A percentile compares a stretch with the other conserved stretches of the same genome.
Conservation (phyloP, 2,113 vertebrate species). For the Euleptes europaea region DNA sequence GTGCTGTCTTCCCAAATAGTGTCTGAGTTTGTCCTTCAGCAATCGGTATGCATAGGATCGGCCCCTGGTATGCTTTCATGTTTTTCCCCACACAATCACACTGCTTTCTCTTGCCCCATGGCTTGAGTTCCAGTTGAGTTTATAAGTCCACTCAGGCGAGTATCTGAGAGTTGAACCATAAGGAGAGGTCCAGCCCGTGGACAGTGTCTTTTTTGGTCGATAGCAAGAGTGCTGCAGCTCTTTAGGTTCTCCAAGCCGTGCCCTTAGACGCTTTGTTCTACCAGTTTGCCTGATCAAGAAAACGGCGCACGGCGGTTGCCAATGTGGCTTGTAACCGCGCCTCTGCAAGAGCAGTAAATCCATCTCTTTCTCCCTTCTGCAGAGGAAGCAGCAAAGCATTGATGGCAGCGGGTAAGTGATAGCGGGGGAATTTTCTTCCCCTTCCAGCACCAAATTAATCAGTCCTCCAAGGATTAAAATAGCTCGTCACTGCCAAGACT, state of each 20-base stretch:
- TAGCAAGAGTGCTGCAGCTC: neutral
- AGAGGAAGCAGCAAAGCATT: rapidly evolving
- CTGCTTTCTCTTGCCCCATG: neutral
- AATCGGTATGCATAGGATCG: too few relatives aligned
- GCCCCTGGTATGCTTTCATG: neutral
- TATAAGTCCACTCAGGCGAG: neutral
- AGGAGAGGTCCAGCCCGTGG: neutral
- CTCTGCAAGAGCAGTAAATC: neutral
- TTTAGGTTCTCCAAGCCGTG: neutral
- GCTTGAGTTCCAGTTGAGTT: neutral
- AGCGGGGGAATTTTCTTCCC: rapidly evolving
- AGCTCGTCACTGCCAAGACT: neutral
- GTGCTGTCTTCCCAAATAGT: too few relatives aligned
- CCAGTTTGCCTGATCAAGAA: neutral
- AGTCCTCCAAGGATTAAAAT: neutral
- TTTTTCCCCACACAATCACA: too few relatives aligned
- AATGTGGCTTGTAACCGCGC: neutral
- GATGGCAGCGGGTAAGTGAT: neutral
- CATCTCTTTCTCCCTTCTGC: neutral
- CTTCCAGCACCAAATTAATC: neutral
- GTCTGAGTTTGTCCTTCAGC: too few relatives aligned
- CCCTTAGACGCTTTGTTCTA: neutral
- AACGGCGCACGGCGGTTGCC: neutral
- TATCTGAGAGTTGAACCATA: neutral
- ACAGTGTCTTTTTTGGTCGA: neutral